Evolutionary conservation across 92 coral and sea anemone species (phyloP).

Genomic region (Plumapathes pennacea): DNA sequence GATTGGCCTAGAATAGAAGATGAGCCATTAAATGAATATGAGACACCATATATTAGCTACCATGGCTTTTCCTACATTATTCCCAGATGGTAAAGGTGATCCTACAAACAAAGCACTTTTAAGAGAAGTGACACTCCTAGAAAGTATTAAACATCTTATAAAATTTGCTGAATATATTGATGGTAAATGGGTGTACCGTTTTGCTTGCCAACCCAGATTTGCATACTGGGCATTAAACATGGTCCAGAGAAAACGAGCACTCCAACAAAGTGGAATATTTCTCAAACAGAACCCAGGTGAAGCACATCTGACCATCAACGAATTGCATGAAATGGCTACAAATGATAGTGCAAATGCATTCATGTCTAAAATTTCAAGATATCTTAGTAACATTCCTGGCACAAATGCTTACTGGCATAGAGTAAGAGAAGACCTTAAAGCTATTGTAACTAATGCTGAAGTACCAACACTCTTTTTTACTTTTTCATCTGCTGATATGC

Average conservation of each 20-base stretch:
- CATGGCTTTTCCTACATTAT: not conserved
- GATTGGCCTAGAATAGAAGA: too few relatives aligned
- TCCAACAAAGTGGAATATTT: conserved; percentile 40
- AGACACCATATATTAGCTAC: too few relatives aligned
- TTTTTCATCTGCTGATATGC: conserved; percentile 44
- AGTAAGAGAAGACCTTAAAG: conserved; percentile 42
- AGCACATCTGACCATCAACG: conserved; percentile 43
- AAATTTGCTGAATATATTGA: conserved; percentile 36
- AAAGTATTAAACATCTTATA: conserved; percentile 26
- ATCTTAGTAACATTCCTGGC: conserved; percentile 33
- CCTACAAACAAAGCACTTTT: conserved; percentile 16
- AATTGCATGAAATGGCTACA: conserved; percentile 27
- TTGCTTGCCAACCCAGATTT: conserved; percentile 41
- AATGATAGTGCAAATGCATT: conserved; percentile 1
- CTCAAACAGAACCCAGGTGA: conserved; percentile 43
- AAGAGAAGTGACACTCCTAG: conserved; percentile 21
- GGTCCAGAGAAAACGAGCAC: conserved; percentile 9
- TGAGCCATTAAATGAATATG: too few relatives aligned
- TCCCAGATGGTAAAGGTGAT: conserved; percentile 9
- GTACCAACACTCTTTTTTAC: conserved; percentile 47
- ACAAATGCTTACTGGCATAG: conserved; percentile 34
- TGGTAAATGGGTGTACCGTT: conserved; percentile 29
- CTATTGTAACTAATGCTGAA: conserved; percentile 10
- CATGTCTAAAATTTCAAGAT: conserved; percentile 46
- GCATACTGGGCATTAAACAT: conserved; percentile 38